Conservation (phyloP, 2,888 invertebrate genomes). For the Tiphia femorata region DNA sequence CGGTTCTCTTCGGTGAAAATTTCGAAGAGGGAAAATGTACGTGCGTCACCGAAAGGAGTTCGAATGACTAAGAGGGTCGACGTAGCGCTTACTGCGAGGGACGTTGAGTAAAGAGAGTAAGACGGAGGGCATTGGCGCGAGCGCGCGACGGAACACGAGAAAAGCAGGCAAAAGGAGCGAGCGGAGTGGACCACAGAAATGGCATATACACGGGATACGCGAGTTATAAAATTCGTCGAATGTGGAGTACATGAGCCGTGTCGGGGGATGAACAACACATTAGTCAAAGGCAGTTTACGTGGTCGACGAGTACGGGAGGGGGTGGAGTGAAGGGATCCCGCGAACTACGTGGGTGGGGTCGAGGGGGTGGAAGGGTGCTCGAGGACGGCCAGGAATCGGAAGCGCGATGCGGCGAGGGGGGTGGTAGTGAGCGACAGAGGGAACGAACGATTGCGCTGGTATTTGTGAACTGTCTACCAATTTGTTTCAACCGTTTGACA, state of each 20-base stretch:
- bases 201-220: constrained; percentile 6
- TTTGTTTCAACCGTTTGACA: constrained; percentile 65
- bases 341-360: constrained; percentile 4
- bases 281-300: constrained; percentile 63
- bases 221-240: constrained; percentile 55
- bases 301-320: constrained; percentile 37
- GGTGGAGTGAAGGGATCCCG: constrained; percentile 3
- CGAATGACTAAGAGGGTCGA: no score
- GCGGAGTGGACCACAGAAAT: not conserved
- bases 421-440: no score
- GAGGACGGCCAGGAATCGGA: constrained; percentile 2
- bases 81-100: no score
- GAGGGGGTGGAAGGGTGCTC: constrained; percentile 5
- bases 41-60: no score
- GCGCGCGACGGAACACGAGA: not conserved
- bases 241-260: constrained; percentile 61
- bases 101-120: not conserved
- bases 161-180: not conserved
- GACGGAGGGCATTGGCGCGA: not conserved
- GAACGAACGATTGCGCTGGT: constrained; percentile 40
- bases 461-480: constrained; percentile 65
- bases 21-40: no score
- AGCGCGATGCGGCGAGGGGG: constrained; percentile 11
- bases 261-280: constrained; percentile 64
- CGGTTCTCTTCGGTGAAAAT: no score